Evolutionary conservation across 2,113 vertebrate genomes (phyloP).

Genomic region (Grammomys surdaster): DNA sequence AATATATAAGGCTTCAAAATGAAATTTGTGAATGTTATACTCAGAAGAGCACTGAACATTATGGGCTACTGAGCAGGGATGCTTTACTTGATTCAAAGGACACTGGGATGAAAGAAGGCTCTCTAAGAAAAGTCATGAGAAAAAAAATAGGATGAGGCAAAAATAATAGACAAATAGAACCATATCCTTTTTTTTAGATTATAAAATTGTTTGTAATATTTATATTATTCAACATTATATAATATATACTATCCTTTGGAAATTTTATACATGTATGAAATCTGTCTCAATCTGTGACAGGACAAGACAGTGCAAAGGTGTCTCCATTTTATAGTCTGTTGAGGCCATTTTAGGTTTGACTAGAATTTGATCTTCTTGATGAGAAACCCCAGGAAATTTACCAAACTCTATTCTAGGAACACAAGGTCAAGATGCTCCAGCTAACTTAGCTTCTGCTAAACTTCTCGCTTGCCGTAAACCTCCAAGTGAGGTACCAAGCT

Average conservation of each 20-base stretch:
- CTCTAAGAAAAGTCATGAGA: background rate
- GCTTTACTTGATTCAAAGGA: background rate
- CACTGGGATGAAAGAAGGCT: accelerated
- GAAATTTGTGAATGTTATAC: background rate
- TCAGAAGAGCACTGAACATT: background rate
- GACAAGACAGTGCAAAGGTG: background rate
- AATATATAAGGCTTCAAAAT: background rate
- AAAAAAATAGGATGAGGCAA: background rate
- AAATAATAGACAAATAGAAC: background rate
- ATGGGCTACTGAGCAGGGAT: background rate
- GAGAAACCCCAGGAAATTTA: background rate
- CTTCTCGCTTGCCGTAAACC: background rate
- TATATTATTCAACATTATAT: background rate
- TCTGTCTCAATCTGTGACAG: background rate
- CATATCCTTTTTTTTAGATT: background rate
- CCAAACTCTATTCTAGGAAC: background rate
- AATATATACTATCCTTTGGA: background rate
- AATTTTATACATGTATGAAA: background rate
- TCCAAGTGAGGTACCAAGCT: background rate
- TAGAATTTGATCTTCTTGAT: background rate
- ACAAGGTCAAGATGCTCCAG: background rate
- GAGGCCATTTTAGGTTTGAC: background rate
- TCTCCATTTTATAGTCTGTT: background rate
- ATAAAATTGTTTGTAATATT: background rate
- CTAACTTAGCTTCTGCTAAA: background rate